phyloP scores from a whole-genome alignment of 2,113 vertebrate species.

The Cynocephalus volans region DNA sequence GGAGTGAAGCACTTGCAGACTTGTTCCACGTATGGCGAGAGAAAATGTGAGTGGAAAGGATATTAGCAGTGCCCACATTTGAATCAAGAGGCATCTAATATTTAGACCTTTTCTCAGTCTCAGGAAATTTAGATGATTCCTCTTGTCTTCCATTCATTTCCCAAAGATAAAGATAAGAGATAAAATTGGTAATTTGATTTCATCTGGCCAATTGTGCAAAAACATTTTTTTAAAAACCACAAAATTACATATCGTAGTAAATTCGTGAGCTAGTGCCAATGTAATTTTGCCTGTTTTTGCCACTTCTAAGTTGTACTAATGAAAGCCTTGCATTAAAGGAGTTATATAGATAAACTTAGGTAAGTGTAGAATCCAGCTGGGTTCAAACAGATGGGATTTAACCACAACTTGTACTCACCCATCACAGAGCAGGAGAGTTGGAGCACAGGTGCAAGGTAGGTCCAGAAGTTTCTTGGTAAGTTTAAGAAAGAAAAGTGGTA shows the following conservation, averaged over 20 bases:
- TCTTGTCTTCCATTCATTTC: slow-evolving; percentile 26
- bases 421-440: background rate
- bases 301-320: background rate
- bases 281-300: background rate
- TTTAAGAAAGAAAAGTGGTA: background rate
- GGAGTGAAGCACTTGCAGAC: background rate
- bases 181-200: slow-evolving; percentile 27
- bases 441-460: background rate
- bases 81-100: background rate
- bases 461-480: background rate
- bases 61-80: background rate
- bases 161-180: background rate
- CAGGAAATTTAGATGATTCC: background rate
- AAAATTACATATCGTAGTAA: slow-evolving; percentile 9
- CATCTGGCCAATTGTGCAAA: background rate
- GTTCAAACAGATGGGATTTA: slow-evolving; percentile 61
- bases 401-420: background rate
- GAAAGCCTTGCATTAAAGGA: slow-evolving; percentile 21
- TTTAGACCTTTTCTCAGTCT: background rate
- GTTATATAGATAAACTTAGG: background rate
- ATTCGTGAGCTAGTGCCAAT: background rate
- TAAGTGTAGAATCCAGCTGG: slow-evolving; percentile 65
- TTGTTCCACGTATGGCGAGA: background rate
- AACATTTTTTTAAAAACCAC: background rate
- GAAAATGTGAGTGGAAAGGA: background rate